Base-by-base conservation (phyloP, 2,113 vertebrate genomes). In the Hiodon tergisus region DNA sequence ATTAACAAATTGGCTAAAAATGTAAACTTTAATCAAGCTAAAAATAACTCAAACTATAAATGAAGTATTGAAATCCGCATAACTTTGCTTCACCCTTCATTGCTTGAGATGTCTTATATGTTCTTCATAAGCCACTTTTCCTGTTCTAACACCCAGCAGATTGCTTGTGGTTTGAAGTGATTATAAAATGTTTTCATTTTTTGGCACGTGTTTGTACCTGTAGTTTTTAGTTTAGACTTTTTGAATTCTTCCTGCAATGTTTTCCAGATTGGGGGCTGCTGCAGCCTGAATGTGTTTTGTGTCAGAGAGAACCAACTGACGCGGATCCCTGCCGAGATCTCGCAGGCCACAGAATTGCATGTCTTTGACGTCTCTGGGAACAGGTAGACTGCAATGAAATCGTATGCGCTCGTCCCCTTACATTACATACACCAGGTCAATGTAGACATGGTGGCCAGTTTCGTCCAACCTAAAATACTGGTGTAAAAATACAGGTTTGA, bases 311-410 rank as follows among this genome's bases (percentile, higher is more conserved):
- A 99, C 85, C 88, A 88, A 76, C 91, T 99, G 61, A 91, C 86
- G 10, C 89, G 91, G 82, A 93, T 99, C 81, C 97, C 97, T 0
- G 73, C 95, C 3, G 96, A 98, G 86, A 88, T 99, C 85, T 97
- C 97, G 0, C 93, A 96, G 81, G 96, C 96, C 9, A 86, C 92
- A 50, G 96, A 99, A 50, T 94, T 99, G 79, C 97, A 98, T 1
- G 97, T 99, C 74, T 87, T 99, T 0, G 96, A 99, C 48, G 90
- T 99, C 75, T 96, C 97, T 79, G 96, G 96, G 83, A 99, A 99
- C 87, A 94, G 95, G 97, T 96, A 84, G 78, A 83, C 53, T 51
- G n/a, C 50, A 5, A 2, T 5, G 31, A 31, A 31, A 31, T 31
- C 31, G 31, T 31, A 3, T 16, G 16, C 3, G 9, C 58, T 5